These are phyloP conservation scores for Trypoxylon attenuatum DNA, from an alignment of 2,888 invertebrate species.

Conservation along the genomic window DNA sequence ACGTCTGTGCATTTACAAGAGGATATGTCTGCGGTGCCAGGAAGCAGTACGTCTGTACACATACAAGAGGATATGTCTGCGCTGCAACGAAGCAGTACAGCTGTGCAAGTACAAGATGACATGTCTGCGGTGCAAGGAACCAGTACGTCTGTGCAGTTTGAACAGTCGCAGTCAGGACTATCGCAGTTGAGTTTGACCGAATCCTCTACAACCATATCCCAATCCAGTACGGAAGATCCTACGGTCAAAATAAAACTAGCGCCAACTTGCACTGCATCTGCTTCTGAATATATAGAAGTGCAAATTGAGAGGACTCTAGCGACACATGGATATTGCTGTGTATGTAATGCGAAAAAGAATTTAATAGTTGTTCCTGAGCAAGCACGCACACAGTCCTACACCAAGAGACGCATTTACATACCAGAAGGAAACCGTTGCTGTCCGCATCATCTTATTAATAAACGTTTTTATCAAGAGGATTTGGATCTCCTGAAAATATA, in stretches of 20 bases:
- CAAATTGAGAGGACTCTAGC: not conserved
- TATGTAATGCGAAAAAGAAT: not conserved
- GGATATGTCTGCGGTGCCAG: too few species aligned
- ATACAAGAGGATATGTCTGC: not conserved
- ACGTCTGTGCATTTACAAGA: too few species aligned
- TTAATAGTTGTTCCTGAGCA: conserved; percentile 8
- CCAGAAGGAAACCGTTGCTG: conserved; percentile 50
- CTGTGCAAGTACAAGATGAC: not conserved
- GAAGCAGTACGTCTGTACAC: too few species aligned
- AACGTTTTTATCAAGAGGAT: conserved; percentile 44
- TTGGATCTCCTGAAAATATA: conserved; percentile 41
- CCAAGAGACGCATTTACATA: conserved; percentile 34
- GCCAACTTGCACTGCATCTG: not conserved
- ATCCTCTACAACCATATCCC: not conserved
- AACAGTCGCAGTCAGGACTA: not conserved
- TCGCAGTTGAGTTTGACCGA: not conserved
- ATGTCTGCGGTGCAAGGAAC: not conserved
- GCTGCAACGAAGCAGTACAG: not conserved
- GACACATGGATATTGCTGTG: not conserved
- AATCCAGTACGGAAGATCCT: not conserved
- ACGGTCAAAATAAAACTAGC: not conserved
- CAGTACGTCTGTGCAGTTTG: not conserved
- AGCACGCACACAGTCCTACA: conserved; percentile 36
- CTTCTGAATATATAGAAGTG: not conserved
- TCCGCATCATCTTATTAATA: conserved; percentile 30